Evolutionary conservation across 2,888 invertebrate genomes (phyloP).

Genomic region (Trissolcus japonicus): DNA sequence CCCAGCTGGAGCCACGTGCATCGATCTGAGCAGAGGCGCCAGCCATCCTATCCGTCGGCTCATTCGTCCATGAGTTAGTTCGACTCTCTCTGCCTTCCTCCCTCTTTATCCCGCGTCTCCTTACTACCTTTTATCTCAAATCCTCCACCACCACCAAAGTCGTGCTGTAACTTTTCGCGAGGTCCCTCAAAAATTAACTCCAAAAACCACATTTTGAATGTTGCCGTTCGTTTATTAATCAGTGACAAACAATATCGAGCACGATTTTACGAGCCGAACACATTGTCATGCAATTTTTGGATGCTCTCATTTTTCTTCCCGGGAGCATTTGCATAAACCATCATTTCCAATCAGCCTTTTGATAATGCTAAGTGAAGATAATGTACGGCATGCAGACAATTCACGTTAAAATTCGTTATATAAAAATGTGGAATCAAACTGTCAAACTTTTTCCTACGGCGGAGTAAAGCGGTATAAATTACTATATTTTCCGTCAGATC

Average conservation of each 20-base stretch:
- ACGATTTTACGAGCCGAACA: neutral
- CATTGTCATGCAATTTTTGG: constrained; percentile 4
- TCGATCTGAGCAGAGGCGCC: constrained; percentile 76
- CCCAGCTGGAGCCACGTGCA: constrained; percentile 76
- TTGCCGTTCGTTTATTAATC: neutral
- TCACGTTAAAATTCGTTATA: too few species aligned
- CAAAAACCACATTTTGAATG: neutral
- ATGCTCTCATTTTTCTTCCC: neutral
- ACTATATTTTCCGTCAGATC: too few species aligned
- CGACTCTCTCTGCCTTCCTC: constrained; percentile 71
- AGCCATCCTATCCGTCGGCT: constrained; percentile 76
- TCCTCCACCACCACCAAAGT: constrained; percentile 22
- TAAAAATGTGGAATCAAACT: neutral
- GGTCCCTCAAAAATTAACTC: neutral
- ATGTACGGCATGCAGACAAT: neutral
- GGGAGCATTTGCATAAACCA: too few species aligned
- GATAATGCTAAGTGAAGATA: constrained; percentile 4
- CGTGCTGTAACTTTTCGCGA: neutral
- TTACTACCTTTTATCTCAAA: constrained; percentile 52
- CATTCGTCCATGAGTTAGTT: constrained; percentile 76
- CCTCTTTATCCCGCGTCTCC: constrained; percentile 41
- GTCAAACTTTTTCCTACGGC: constrained; percentile 1
- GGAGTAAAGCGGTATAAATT: too few species aligned
- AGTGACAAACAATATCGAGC: neutral
- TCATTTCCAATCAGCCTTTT: constrained; percentile 1